A percentile compares a stretch with the other conserved stretches of the same genome.
Evolutionary conservation across 2,888 invertebrate genomes (phyloP).

Genomic region (Homarus gammarus): DNA sequence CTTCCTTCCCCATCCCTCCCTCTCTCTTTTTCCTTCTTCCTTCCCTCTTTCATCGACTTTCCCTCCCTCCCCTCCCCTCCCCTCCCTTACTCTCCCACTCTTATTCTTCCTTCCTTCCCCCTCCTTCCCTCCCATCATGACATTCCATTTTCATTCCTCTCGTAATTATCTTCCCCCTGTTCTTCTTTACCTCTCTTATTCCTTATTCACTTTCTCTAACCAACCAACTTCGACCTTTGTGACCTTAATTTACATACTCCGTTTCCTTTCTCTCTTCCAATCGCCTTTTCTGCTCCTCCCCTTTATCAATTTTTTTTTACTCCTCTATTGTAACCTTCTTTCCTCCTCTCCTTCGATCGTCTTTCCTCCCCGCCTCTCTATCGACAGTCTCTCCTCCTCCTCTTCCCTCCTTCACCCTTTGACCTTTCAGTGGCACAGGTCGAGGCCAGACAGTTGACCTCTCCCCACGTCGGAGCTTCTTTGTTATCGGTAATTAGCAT

Average conservation of each 20-base stretch:
- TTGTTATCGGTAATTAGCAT: neutral
- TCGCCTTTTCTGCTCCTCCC: too few species aligned
- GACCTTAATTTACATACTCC: too few species aligned
- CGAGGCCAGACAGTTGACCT: neutral
- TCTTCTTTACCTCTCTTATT: neutral
- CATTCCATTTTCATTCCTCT: too few species aligned
- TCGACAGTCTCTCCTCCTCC: neutral
- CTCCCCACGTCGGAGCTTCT: neutral
- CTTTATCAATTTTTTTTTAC: neutral
- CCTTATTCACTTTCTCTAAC: neutral
- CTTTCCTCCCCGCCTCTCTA: neutral
- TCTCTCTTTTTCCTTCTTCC: neutral
- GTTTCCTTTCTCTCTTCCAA: too few species aligned
- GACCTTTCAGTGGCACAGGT: neutral
- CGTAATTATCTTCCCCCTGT: too few species aligned
- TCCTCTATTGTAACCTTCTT: neutral
- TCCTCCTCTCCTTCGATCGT: neutral
- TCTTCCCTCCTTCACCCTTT: neutral
- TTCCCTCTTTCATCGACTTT: neutral
- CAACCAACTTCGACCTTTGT: too few species aligned
- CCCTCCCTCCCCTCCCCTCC: neutral
- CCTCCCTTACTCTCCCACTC: neutral
- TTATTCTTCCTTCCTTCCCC: too few species aligned
- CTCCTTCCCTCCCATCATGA: neutral
- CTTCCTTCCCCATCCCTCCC: neutral